Percentiles rank a stretch among this genome's conserved stretches.
Conservation (phyloP, 30 jellyfish, hydroid and myxozoan species). For the Turritopsis rubra region DNA sequence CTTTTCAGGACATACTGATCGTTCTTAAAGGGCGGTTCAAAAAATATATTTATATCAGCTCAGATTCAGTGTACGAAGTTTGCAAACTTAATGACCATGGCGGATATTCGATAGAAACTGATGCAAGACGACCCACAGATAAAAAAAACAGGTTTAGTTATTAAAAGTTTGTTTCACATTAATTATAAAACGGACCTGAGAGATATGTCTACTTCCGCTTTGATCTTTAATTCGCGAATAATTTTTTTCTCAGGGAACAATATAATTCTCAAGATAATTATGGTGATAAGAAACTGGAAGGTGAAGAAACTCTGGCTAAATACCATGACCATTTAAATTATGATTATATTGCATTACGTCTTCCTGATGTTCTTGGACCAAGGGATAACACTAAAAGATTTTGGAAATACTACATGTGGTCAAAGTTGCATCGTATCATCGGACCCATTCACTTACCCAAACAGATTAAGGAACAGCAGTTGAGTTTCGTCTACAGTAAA, state of each 20-base stretch:
- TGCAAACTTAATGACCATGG: slow-evolving; percentile 20
- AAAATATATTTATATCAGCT: slow-evolving; percentile 32
- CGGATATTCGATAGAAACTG: slow-evolving; percentile 28
- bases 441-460: slow-evolving; percentile 29
- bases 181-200: neutral
- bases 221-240: neutral
- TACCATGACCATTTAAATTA: slow-evolving; percentile 8
- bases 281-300: slow-evolving; percentile 30
- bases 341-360: slow-evolving; percentile 21
- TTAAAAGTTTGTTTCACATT: neutral
- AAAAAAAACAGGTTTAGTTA: neutral
- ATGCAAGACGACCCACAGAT: slow-evolving; percentile 38
- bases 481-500: slow-evolving; percentile 22
- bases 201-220: neutral
- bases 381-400: slow-evolving; percentile 36
- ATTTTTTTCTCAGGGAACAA: slow-evolving; percentile 16
- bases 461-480: slow-evolving; percentile 9
- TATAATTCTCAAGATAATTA: slow-evolving; percentile 14
- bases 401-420: slow-evolving; percentile 35
- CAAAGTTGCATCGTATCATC: slow-evolving; percentile 7
- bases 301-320: slow-evolving; percentile 30
- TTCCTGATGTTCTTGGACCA: slow-evolving; percentile 46
- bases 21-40: slow-evolving; percentile 28
- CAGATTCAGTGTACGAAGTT: slow-evolving; percentile 49
- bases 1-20: slow-evolving; percentile 30